Percentiles rank a stretch among this genome's conserved stretches.
Evolutionary conservation across 2,113 vertebrate genomes (phyloP).

Genomic region (Rhinogobius similis): DNA sequence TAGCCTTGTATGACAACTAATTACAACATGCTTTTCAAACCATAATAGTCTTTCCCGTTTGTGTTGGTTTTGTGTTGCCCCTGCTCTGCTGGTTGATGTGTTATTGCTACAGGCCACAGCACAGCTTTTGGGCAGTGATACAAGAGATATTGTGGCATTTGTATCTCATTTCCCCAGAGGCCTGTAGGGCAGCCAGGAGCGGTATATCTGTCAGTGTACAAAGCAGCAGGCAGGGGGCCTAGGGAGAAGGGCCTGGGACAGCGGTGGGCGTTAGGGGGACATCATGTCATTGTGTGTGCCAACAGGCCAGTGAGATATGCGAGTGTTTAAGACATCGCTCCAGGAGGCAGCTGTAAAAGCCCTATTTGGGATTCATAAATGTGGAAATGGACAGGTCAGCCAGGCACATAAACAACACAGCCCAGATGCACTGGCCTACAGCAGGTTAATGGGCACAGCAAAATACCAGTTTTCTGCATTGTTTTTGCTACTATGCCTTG

Average conservation of each 20-base stretch:
- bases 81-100: conserved; percentile 40
- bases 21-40: conserved; percentile 1
- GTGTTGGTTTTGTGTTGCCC: conserved; percentile 39
- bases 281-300: conserved; percentile 59
- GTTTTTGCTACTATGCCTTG: neutral
- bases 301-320: conserved; percentile 52
- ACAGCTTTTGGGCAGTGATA: conserved; percentile 59
- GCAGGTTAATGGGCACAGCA: neutral
- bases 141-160: conserved; percentile 61
- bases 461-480: neutral
- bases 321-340: conserved; percentile 36
- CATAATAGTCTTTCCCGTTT: conserved; percentile 4
- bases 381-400: conserved; percentile 15
- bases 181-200: conserved; percentile 59
- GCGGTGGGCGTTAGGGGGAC: conserved; percentile 59
- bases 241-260: conserved; percentile 51
- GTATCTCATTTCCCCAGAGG: conserved; percentile 69
- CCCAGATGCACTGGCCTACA: neutral
- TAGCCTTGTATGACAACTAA: conserved; percentile 3
- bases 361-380: conserved; percentile 39
- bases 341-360: conserved; percentile 47
- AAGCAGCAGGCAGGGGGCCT: conserved; percentile 59
- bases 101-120: conserved; percentile 56
- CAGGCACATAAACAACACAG: conserved; percentile 1
- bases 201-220: conserved; percentile 72